phyloP scores from a whole-genome alignment of 2,888 invertebrate species.

The Endomychus coccineus region DNA sequence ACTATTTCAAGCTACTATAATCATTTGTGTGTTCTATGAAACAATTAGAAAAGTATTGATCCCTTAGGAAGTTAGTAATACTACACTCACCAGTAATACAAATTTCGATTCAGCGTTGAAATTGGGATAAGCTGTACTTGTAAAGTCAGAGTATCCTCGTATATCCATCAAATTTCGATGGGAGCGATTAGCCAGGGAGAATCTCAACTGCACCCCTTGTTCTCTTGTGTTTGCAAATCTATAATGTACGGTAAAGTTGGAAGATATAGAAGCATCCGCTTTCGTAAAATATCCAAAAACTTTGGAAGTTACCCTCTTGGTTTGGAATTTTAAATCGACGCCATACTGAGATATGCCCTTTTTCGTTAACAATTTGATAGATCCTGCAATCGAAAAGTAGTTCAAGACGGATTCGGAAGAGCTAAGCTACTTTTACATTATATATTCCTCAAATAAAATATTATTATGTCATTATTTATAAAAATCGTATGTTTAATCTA shows the following conservation, averaged over 20 bases:
- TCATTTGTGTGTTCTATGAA: no score
- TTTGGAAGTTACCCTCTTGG: slow-evolving; percentile 65
- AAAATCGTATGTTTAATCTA: no score
- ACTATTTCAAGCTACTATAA: no score
- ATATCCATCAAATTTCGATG: slow-evolving; percentile 52
- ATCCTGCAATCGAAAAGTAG: no score
- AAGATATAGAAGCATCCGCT: slow-evolving; percentile 42
- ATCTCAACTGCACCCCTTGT: slow-evolving; percentile 49
- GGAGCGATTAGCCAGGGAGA: slow-evolving; percentile 48
- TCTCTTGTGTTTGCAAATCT: slow-evolving; percentile 53
- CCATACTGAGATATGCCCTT: slow-evolving; percentile 70
- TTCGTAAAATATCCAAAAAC: slow-evolving; percentile 62
- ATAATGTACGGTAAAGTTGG: slow-evolving; percentile 59
- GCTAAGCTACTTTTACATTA: no score
- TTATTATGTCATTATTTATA: no score
- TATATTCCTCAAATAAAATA: no score
- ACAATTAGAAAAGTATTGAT: no score
- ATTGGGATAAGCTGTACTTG: slow-evolving; percentile 69
- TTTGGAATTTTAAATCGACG: slow-evolving; percentile 67
- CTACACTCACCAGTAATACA: slow-evolving; percentile 53
- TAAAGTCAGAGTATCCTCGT: slow-evolving; percentile 59
- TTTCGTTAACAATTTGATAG: slow-evolving; percentile 54
- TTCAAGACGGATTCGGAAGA: no score
- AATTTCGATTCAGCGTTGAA: slow-evolving; percentile 60
- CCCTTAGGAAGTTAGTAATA: no score